A percentile compares a stretch with the other conserved stretches of the same genome.
Conservation (phyloP, 2,797 vertebrate genomes). For the Poeciliopsis turneri region DNA sequence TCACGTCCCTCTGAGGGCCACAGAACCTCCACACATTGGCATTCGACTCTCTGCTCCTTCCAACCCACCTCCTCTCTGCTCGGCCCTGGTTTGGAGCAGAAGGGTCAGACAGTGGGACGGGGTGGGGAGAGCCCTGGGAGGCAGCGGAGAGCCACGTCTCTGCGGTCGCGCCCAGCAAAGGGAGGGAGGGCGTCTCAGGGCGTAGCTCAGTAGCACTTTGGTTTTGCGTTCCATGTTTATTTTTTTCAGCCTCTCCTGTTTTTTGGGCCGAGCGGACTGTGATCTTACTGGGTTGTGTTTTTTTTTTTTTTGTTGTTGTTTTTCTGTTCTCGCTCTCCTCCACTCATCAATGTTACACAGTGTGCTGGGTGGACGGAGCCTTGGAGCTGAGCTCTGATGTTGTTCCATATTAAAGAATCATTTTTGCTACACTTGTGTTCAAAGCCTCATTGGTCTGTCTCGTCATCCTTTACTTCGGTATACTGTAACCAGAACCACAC, state of each 20-base stretch:
- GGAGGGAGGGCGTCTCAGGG: conserved; percentile 62
- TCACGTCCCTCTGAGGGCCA: conserved; percentile 44
- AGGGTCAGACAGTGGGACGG: conserved; percentile 36
- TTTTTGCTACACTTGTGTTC: conserved; percentile 77
- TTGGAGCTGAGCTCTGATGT: conserved; percentile 87
- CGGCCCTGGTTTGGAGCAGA: conserved; percentile 27
- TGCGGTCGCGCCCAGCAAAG: conserved; percentile 43
- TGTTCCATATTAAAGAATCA: conserved; percentile 86
- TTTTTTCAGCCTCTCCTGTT: conserved; percentile 87
- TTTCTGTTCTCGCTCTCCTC: conserved; percentile 68
- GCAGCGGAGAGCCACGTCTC: conserved; percentile 43
- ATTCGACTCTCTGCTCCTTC: conserved; percentile 43
- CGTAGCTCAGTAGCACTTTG: conserved; percentile 71
- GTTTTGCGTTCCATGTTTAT: conserved; percentile 81
- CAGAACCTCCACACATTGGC: conserved; percentile 19
- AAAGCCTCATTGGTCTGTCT: conserved; percentile 38
- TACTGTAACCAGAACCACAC: not conserved
- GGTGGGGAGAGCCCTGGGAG: conserved; percentile 68
- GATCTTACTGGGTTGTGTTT: conserved; percentile 75
- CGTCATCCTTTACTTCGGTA: not conserved
- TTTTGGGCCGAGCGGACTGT: conserved; percentile 85
- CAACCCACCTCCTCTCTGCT: conserved; percentile 34
- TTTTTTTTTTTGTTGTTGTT: conserved; percentile 44
- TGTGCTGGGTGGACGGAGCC: conserved; percentile 81
- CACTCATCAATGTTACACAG: conserved; percentile 81